Percentiles rank a stretch among this genome's conserved stretches.
phyloP scores from a whole-genome alignment of 2,113 vertebrate species.

The Thamnaconus septentrionalis region DNA sequence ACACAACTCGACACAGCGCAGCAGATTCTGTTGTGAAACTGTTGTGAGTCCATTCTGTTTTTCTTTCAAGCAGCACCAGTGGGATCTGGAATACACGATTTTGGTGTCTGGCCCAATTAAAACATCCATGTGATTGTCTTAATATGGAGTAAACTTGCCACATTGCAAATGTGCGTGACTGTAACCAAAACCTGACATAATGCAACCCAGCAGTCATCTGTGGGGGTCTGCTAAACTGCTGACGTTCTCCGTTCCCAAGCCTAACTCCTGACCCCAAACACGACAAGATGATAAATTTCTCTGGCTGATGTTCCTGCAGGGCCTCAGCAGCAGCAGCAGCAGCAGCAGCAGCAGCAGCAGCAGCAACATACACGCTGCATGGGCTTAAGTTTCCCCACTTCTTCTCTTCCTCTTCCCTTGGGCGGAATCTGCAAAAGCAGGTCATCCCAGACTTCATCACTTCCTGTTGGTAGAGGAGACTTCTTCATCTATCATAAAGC shows the following conservation, averaged over 20 bases:
- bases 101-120: no score
- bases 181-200: no score
- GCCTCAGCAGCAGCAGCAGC: constrained; percentile 8
- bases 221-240: neutral
- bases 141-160: no score
- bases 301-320: constrained; percentile 36
- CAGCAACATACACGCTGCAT: constrained; percentile 33
- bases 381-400: constrained; percentile 60
- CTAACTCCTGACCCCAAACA: constrained; percentile 52
- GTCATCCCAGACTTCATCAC: constrained; percentile 68
- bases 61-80: no score
- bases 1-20: no score
- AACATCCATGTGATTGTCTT: no score
- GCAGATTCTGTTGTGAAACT: no score
- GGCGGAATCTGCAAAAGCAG: constrained; percentile 75
- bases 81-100: no score
- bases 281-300: constrained; percentile 68
- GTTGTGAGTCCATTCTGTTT: no score
- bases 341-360: no score
- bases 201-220: neutral
- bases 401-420: constrained; percentile 57
- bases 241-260: constrained; percentile 2
- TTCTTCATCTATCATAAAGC: constrained; percentile 74
- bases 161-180: no score
- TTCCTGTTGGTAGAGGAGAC: constrained; percentile 46